A percentile compares a stretch with the other conserved stretches of the same genome.
These are phyloP conservation scores for Chrysaora quinquecirrha DNA, from an alignment of 30 jellyfish, hydroid and myxozoan species.

Conservation along the genomic window DNA sequence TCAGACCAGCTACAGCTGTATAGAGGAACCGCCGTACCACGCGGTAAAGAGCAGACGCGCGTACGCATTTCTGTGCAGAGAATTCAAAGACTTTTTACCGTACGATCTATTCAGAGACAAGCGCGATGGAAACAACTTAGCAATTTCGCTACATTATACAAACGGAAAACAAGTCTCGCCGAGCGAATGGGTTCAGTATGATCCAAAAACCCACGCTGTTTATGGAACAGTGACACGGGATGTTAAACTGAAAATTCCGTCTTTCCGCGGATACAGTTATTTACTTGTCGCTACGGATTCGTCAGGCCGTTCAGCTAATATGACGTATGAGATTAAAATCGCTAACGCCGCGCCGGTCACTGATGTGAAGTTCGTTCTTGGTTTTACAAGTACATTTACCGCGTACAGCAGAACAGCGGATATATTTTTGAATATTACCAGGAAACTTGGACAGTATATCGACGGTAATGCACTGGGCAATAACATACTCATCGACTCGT, in stretches of 20 bases:
- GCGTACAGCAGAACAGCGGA: conserved; percentile 21
- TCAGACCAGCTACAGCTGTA: conserved; percentile 76
- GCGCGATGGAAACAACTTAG: conserved; percentile 40
- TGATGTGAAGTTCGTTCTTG: conserved; percentile 54
- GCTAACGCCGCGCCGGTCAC: conserved; percentile 25
- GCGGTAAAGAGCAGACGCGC: neutral
- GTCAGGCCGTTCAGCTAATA: conserved; percentile 82
- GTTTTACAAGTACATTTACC: conserved; percentile 31
- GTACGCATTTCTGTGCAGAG: conserved; percentile 58
- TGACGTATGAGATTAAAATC: conserved; percentile 54
- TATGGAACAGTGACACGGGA: conserved; percentile 71
- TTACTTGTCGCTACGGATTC: conserved; percentile 79
- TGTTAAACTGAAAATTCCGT: conserved; percentile 22
- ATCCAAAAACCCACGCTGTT: conserved; percentile 40
- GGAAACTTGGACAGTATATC: conserved; percentile 27
- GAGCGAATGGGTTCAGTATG: conserved; percentile 81
- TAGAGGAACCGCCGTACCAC: conserved; percentile 78
- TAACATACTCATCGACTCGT: conserved; percentile 1
- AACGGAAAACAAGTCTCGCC: conserved; percentile 64
- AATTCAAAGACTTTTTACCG: conserved; percentile 28
- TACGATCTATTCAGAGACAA: conserved; percentile 22
- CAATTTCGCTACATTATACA: conserved; percentile 27
- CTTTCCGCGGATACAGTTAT: conserved; percentile 32
- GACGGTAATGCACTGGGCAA: conserved; percentile 20
- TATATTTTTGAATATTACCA: conserved; percentile 31